A percentile compares a stretch with the other conserved stretches of the same genome.
Conservation (phyloP, 2,113 vertebrate species). For the Cygnus buccinator region DNA sequence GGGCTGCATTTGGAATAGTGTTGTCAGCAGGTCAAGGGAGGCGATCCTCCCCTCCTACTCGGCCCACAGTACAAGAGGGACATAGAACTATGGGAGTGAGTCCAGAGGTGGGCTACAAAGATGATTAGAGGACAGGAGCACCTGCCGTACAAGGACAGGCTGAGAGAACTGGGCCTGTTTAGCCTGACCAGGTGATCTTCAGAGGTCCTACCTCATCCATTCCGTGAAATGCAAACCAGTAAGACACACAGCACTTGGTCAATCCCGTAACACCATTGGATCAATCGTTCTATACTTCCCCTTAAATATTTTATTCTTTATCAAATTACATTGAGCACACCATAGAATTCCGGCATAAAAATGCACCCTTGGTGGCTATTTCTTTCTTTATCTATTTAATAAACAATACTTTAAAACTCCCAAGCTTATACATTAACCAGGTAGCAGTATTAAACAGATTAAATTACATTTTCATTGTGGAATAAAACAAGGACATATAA, state of each 20-base stretch:
- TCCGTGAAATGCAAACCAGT: not conserved
- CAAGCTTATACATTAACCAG: not conserved
- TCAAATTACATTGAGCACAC: not conserved
- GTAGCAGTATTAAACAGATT: not conserved
- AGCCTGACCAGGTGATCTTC: too few relatives aligned
- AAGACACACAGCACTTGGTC: not conserved
- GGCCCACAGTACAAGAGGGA: too few relatives aligned
- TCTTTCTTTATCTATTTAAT: not conserved
- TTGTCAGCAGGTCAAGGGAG: too few relatives aligned
- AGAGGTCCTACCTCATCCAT: too few relatives aligned
- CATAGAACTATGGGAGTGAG: too few relatives aligned
- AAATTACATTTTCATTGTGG: not conserved
- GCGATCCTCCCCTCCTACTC: too few relatives aligned
- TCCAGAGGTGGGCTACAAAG: too few relatives aligned
- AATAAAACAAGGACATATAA: not conserved
- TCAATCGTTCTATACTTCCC: not conserved
- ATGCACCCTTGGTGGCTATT: not conserved
- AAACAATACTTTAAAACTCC: not conserved
- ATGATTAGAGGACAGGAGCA: too few relatives aligned
- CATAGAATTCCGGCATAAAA: not conserved
- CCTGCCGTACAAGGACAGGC: too few relatives aligned
- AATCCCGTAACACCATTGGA: fast-evolving
- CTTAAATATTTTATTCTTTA: not conserved
- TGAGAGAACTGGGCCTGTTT: too few relatives aligned
- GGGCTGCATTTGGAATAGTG: too few relatives aligned